phyloP scores from a whole-genome alignment of 92 coral and sea anemone species.

The Epizoanthus scotinus region DNA sequence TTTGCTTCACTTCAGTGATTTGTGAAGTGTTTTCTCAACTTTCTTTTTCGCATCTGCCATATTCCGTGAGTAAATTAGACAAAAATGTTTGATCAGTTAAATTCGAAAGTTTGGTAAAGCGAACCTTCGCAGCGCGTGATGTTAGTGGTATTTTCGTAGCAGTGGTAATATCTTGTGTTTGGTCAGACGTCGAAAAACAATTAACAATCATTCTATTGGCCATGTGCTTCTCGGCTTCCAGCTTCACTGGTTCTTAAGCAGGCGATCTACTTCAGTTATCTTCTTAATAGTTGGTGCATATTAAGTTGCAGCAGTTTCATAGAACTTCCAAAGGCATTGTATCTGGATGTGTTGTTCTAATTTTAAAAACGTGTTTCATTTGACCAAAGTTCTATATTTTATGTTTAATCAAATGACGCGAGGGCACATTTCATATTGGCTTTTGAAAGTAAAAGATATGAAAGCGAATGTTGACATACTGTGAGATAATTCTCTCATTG shows the following conservation, averaged over 20 bases:
- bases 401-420: background rate
- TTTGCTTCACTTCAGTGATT: slow-evolving; percentile 12
- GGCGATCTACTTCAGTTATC: no score
- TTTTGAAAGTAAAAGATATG: background rate
- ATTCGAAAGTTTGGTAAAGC: background rate
- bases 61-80: background rate
- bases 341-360: background rate
- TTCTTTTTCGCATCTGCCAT: background rate
- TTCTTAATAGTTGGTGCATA: no score
- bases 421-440: slow-evolving; percentile 11
- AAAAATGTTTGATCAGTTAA: background rate
- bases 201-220: no score
- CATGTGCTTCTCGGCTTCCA: no score
- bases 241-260: no score
- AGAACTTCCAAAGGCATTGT: background rate
- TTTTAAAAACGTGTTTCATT: background rate
- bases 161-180: no score
- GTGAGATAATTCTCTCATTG: background rate
- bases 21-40: background rate
- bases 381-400: background rate
- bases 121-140: background rate
- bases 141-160: no score
- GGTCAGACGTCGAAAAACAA: no score
- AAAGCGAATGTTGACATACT: slow-evolving; percentile 2
- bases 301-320: no score